phyloP scores from a whole-genome alignment of 1,140 invertebrate species.

The Drosophila sucinea region DNA sequence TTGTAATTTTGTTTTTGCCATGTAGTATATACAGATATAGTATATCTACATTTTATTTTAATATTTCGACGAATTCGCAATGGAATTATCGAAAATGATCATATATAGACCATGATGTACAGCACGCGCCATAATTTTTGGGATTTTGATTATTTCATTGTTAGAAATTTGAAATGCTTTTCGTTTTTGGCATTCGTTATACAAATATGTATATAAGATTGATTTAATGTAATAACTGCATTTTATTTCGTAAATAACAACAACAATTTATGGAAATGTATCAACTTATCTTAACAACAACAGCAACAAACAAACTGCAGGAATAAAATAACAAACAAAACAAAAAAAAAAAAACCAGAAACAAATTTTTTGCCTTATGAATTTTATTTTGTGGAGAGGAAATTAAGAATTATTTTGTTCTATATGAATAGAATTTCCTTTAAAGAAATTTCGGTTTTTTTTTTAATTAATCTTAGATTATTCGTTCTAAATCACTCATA shows the following conservation, averaged over 20 bases:
- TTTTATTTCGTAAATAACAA: slow-evolving; percentile 71
- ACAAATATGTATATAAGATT: slow-evolving; percentile 47
- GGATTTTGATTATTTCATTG: slow-evolving; percentile 63
- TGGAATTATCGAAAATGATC: slow-evolving; percentile 41
- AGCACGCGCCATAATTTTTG: slow-evolving; percentile 49
- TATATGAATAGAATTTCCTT: too few species aligned
- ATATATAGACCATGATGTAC: slow-evolving; percentile 73
- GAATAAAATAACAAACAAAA: slow-evolving; percentile 41
- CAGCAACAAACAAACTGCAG: slow-evolving; percentile 61
- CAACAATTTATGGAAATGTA: slow-evolving; percentile 30
- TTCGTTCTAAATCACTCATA: too few species aligned
- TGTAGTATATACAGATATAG: slow-evolving; percentile 36
- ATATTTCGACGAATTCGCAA: slow-evolving; percentile 48
- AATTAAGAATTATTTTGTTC: too few species aligned
- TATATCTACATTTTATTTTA: slow-evolving; percentile 25
- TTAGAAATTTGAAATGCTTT: slow-evolving; percentile 23
- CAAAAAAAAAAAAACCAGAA: slow-evolving; percentile 40
- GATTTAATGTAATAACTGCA: slow-evolving; percentile 69
- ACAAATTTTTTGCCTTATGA: background rate
- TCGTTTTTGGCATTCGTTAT: slow-evolving; percentile 55
- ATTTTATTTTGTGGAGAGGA: background rate
- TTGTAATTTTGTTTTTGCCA: slow-evolving; percentile 51
- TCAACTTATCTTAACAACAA: slow-evolving; percentile 36
- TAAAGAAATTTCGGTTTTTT: too few species aligned
- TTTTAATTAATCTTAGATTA: too few species aligned